Conservation (phyloP, 2,797 vertebrate species). For the Calcarius lapponicus region DNA sequence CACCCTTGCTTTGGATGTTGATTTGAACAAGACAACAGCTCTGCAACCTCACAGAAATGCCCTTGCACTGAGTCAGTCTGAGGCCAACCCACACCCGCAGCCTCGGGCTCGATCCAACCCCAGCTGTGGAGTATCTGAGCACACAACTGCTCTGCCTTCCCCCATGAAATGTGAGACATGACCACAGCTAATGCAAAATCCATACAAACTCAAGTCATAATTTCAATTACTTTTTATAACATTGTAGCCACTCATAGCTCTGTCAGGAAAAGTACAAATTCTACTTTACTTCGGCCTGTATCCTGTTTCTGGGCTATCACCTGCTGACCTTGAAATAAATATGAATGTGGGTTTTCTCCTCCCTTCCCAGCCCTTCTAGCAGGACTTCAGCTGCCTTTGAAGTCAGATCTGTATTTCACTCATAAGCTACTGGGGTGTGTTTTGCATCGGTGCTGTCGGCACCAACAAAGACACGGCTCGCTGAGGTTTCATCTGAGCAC, state of each 20-base stretch:
- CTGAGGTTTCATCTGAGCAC: background rate
- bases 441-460: background rate
- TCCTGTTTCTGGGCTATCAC: background rate
- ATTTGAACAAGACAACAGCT: background rate
- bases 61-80: background rate
- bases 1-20: background rate
- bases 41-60: background rate
- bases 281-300: background rate
- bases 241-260: background rate
- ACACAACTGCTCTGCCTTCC: background rate
- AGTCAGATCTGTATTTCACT: background rate
- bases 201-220: background rate
- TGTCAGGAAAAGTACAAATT: background rate
- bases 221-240: background rate
- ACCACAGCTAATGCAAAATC: background rate
- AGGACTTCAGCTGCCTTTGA: background rate
- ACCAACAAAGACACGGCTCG: background rate
- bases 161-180: background rate
- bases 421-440: slow-evolving; percentile 19
- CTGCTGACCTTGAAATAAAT: background rate
- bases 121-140: background rate
- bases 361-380: background rate
- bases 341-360: background rate
- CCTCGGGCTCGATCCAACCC: background rate
- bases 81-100: background rate